Base-by-base conservation (phyloP, 23 tunicate species). In the Ciona savignyi region DNA sequence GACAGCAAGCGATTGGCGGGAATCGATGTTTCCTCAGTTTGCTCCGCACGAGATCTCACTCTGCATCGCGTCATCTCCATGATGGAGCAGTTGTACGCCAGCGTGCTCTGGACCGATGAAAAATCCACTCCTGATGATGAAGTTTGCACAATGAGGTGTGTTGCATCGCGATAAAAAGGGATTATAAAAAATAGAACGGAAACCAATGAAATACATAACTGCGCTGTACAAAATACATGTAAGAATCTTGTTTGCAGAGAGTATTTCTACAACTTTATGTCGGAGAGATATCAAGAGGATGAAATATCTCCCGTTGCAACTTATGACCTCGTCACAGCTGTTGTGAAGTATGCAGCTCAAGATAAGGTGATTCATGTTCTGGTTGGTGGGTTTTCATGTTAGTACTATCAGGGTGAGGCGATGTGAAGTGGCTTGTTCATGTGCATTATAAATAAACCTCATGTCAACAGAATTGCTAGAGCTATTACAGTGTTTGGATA, bases 201-300 rank as follows among this genome's bases (percentile, higher is more conserved):
- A n/a, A n/a, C n/a, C n/a, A n/a, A n/a, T n/a, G n/a, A n/a, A n/a
- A n/a, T n/a, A n/a, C n/a, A n/a, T n/a, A n/a, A n/a, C n/a, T n/a
- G n/a, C n/a, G n/a, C n/a, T n/a, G n/a, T n/a, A n/a, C n/a, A n/a
- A 27, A 21, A 0, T n/a, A n/a, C n/a, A n/a, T n/a, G n/a, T n/a
- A n/a, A n/a, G n/a, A n/a, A n/a, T n/a, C n/a, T n/a, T 74, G 51
- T 51, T 74, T 81, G 48, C 62, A 88, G 96, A 28, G 96, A 72
- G 22, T 77, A 88, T 63, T 32, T 88, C 62, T 88, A 88, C 83
- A 78, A 88, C 32, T 88, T 88, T 51, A 88, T 88, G 77, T 74
- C 75, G n/a, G 96, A 88, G 48, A 77, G 96, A 23, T 88, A 88
- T 35, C 87, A 78, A 30, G 96, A 88, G 63, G 96, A 88, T 49